Percentiles rank a stretch among this genome's conserved stretches.
These are phyloP conservation scores for Eutrigla gurnardus DNA, from an alignment of 2,797 vertebrate species.

Conservation along the genomic window DNA sequence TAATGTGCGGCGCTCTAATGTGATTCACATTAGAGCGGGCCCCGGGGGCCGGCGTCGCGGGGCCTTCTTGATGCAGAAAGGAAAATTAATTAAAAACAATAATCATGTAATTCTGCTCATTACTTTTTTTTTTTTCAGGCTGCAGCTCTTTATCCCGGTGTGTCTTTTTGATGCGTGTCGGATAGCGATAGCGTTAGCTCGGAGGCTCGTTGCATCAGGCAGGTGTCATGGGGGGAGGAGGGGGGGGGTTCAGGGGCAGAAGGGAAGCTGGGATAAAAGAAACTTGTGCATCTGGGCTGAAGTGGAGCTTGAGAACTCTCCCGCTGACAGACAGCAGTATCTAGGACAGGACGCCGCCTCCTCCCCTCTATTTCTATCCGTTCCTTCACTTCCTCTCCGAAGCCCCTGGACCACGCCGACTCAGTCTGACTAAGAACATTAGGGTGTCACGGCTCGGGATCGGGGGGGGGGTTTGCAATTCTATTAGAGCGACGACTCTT, in stretches of 20 bases:
- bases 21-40: slow-evolving; percentile 69
- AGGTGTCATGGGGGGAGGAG: slow-evolving; percentile 61
- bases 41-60: slow-evolving; percentile 56
- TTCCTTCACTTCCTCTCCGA: slow-evolving; percentile 57
- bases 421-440: slow-evolving; percentile 82
- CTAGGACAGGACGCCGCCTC: slow-evolving; percentile 67
- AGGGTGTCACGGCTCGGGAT: slow-evolving; percentile 82
- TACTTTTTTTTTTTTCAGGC: slow-evolving; percentile 53
- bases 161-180: slow-evolving; percentile 66
- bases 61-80: slow-evolving; percentile 63
- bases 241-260: slow-evolving; percentile 55
- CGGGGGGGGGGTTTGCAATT: slow-evolving; percentile 76
- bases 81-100: slow-evolving; percentile 79
- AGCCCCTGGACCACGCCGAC: slow-evolving; percentile 70
- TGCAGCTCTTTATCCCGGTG: slow-evolving; percentile 59
- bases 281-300: slow-evolving; percentile 65
- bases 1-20: slow-evolving; percentile 68
- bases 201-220: slow-evolving; percentile 61
- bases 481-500: slow-evolving; percentile 76
- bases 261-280: slow-evolving; percentile 66
- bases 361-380: slow-evolving; percentile 34
- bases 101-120: slow-evolving; percentile 72
- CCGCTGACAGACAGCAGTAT: slow-evolving; percentile 66
- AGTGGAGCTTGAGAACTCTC: slow-evolving; percentile 61
- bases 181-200: slow-evolving; percentile 47